phyloP scores from a whole-genome alignment of 1,140 invertebrate genomes.

The Nephotettix cincticeps region DNA sequence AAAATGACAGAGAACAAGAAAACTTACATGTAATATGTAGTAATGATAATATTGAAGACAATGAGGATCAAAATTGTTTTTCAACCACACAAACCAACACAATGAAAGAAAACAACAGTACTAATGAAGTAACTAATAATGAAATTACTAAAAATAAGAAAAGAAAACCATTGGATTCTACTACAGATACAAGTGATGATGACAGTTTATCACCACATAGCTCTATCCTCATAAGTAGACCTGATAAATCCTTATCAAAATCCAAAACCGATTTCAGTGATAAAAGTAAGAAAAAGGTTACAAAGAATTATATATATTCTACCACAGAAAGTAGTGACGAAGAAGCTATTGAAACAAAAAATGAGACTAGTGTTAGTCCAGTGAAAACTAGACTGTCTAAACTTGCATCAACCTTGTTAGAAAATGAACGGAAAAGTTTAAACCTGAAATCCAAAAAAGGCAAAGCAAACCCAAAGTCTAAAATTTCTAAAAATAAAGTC shows the following conservation, averaged over 20 bases:
- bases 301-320: background rate
- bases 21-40: too few relatives aligned
- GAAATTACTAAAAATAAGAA: too few relatives aligned
- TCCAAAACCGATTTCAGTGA: too few relatives aligned
- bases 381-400: background rate
- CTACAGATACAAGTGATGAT: conserved; percentile 8
- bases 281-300: background rate
- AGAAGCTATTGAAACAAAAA: background rate
- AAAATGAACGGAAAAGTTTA: background rate
- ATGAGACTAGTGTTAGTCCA: background rate
- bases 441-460: background rate
- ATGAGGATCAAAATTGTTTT: too few relatives aligned
- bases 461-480: background rate
- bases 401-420: background rate
- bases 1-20: too few relatives aligned
- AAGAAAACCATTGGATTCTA: background rate
- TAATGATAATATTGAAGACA: too few relatives aligned
- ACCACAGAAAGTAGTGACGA: background rate
- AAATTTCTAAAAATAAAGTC: too few relatives aligned
- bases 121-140: too few relatives aligned
- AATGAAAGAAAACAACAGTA: too few relatives aligned
- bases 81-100: too few relatives aligned
- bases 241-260: too few relatives aligned
- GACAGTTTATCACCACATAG: background rate
- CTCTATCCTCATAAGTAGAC: background rate